Conservation (phyloP, 1,140 invertebrate species). For the Chelonus insularis region DNA sequence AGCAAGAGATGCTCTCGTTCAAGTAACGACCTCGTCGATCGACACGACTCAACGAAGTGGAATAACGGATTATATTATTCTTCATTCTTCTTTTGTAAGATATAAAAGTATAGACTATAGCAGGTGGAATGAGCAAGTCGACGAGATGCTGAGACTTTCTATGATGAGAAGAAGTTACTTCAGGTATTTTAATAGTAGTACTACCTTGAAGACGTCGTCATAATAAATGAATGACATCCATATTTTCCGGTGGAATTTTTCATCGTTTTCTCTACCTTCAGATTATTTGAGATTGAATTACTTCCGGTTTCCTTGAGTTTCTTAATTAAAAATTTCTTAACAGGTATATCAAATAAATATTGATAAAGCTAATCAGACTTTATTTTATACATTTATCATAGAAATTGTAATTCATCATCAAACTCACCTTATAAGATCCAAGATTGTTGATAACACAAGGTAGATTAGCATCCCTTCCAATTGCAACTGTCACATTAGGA, state of each 20-base stretch:
- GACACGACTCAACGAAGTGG: slow-evolving; percentile 16
- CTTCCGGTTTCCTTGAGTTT: neutral
- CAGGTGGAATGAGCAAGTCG: too few relatives aligned
- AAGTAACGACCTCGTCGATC: neutral
- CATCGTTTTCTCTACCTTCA: neutral
- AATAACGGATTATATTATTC: slow-evolving; percentile 5
- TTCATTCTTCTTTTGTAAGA: neutral
- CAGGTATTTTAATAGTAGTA: too few relatives aligned
- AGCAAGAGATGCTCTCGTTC: neutral
- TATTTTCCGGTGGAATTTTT: too few relatives aligned
- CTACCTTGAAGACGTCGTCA: too few relatives aligned
- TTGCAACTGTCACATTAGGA: slow-evolving; percentile 84
- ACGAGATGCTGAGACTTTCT: too few relatives aligned
- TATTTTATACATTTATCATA: neutral
- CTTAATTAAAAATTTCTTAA: too few relatives aligned
- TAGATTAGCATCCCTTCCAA: slow-evolving; percentile 83
- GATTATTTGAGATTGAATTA: neutral
- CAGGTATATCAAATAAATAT: too few relatives aligned
- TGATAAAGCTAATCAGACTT: neutral
- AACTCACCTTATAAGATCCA: slow-evolving; percentile 80
- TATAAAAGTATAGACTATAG: too few relatives aligned
- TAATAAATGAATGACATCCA: too few relatives aligned
- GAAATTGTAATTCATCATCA: too few relatives aligned
- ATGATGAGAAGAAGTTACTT: too few relatives aligned
- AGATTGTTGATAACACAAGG: slow-evolving; percentile 88